These are phyloP conservation scores for Cydia strobilella DNA, from an alignment of 1,140 invertebrate genomes.

Conservation along the genomic window DNA sequence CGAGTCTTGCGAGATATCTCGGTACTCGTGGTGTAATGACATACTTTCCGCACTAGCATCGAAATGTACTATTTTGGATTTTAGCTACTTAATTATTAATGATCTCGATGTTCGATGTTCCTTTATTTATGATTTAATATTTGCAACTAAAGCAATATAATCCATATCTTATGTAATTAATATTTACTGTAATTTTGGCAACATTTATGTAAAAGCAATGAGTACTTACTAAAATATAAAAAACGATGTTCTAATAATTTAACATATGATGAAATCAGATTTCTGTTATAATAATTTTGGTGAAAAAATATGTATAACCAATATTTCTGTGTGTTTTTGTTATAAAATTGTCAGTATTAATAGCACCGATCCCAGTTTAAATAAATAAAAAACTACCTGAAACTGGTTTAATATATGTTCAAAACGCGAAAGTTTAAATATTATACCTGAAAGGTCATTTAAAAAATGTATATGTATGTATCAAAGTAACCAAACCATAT, in stretches of 20 bases:
- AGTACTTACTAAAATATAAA: not conserved
- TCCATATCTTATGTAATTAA: conserved; percentile 16
- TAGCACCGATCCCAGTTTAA: not conserved
- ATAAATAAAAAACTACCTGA: not conserved
- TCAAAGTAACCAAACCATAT: no score
- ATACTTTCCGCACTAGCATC: no score
- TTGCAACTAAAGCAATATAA: conserved; percentile 21
- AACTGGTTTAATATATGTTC: no score
- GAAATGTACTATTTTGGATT: no score
- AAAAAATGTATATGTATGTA: no score
- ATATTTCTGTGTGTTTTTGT: not conserved
- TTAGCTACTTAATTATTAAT: not conserved
- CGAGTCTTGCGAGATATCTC: no score
- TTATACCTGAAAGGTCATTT: no score
- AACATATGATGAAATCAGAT: not conserved
- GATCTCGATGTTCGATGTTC: conserved; percentile 19
- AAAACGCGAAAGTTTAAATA: no score
- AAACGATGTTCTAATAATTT: not conserved
- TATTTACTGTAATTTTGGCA: conserved; percentile 14
- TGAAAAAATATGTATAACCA: not conserved
- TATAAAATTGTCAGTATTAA: not conserved
- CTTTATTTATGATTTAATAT: not conserved
- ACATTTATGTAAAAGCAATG: not conserved
- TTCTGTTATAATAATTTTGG: no score
- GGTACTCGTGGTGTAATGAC: no score